Base-by-base conservation (phyloP, 64 coral and sea anemone species). In the Cladopsammia gracilis region DNA sequence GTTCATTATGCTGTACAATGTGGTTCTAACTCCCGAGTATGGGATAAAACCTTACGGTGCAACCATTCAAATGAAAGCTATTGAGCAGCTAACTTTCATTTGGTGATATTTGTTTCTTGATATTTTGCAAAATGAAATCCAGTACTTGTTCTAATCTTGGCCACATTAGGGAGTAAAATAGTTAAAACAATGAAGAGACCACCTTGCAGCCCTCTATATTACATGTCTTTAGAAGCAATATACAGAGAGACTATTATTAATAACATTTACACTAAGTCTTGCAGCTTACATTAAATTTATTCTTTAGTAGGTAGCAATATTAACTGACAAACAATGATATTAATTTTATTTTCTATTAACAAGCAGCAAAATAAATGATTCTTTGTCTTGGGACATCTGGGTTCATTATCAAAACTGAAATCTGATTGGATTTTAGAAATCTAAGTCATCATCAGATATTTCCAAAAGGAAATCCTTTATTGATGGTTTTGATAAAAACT, bases 331-430 rank as follows among this genome's bases (percentile, higher is more conserved):
- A 77, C 48, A 23, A 54, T 10, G 25, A 61, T 46, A 34, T 81
- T 43, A 7, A 61, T 65, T 66, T 59, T 43, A 61, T 65, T 66
- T 59, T 43, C 34, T 46, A 64, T 48, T 8, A 81, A 42, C 23
- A 58, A 61, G 78, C 54, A 42, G 56, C 78, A 81, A 81, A 58
- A 62, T 81, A 81, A 57, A 58, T 58, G 50, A 25, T 79, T 25
- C 76, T 34, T 57, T 79, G 11, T 26, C 4, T 57, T 79, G 45
- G 67, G 72, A n/a, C 25, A 82, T 82, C 42, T 82, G 58, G 16
- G 15, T 44, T 82, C 8, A 61, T 46, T 62, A 82, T 64, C 43
- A 82, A 82, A 82, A 64, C 19, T 46, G 42, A 18, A 82, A 34
- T 34, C 34, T 34, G 2, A 34, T 34, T 34, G 34, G 34, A 34